Percentiles rank a stretch among this genome's conserved stretches.
Conservation (phyloP, 1,140 invertebrate genomes). For the Muscidifurax raptorellus region DNA sequence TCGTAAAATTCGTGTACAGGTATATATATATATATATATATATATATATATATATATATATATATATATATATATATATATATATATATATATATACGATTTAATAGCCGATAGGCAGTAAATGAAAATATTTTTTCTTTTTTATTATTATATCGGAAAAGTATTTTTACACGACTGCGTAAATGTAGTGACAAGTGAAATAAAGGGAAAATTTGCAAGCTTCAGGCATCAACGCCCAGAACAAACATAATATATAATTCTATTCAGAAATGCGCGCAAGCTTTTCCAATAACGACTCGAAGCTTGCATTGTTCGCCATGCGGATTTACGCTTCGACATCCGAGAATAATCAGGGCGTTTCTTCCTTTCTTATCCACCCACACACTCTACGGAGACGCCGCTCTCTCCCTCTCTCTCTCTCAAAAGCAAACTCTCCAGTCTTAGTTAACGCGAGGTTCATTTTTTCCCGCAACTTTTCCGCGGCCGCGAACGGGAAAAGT, state of each 20-base stretch:
- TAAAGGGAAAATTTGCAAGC: background rate
- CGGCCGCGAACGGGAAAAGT: slow-evolving; percentile 11
- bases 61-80: too few relatives aligned
- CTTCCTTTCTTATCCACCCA: background rate
- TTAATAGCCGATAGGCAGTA: background rate
- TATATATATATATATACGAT: too few relatives aligned
- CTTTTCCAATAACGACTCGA: slow-evolving; percentile 37
- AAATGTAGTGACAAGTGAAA: too few relatives aligned
- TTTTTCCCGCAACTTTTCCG: slow-evolving; percentile 23
- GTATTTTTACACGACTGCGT: too few relatives aligned
- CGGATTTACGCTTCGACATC: slow-evolving; percentile 47
- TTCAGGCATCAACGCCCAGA: background rate
- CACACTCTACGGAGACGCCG: too few relatives aligned
- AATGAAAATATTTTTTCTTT: too few relatives aligned
- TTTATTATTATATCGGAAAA: too few relatives aligned
- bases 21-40: too few relatives aligned
- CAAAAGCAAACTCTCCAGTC: background rate
- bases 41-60: too few relatives aligned
- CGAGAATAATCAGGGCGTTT: slow-evolving; percentile 34
- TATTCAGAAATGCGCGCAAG: background rate
- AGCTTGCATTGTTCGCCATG: background rate
- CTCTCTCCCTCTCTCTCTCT: background rate
- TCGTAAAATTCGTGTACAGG: background rate
- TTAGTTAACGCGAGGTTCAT: slow-evolving; percentile 36
- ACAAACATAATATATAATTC: background rate